Evolutionary conservation across 2,113 vertebrate genomes (phyloP).

Genomic region (Saguinus imperator): DNA sequence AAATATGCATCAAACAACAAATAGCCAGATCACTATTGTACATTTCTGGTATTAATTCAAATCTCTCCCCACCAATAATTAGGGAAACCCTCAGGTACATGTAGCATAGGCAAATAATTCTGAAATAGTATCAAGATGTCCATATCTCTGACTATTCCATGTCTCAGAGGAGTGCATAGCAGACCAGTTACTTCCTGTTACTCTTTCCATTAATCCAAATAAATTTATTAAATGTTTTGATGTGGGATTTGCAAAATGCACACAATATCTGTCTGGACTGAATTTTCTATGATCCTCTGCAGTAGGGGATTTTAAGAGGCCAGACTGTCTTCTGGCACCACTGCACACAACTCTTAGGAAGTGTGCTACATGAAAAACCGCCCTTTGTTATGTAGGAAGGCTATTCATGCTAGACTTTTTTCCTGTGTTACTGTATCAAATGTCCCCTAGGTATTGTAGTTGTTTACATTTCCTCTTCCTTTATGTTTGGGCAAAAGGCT

Average conservation of each 20-base stretch:
- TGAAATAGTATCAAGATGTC: neutral
- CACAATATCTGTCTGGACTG: neutral
- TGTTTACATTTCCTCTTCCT: neutral
- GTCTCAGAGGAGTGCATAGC: neutral
- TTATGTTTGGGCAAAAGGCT: neutral
- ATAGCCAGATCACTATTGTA: neutral
- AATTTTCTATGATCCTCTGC: neutral
- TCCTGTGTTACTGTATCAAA: constrained; percentile 39
- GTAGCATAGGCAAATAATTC: neutral
- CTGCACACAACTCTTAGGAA: neutral
- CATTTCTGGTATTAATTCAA: neutral
- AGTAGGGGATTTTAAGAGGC: neutral
- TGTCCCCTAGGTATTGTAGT: neutral
- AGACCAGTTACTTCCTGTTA: neutral
- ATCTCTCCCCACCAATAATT: neutral
- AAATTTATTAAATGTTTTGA: neutral
- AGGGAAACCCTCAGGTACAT: neutral
- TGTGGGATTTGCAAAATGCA: neutral
- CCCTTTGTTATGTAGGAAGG: neutral
- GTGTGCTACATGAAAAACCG: neutral
- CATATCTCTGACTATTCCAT: neutral
- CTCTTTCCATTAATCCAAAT: neutral
- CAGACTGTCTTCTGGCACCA: neutral
- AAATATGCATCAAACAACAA: constrained; percentile 4
- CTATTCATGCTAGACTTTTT: neutral